phyloP scores from a whole-genome alignment of 2,797 vertebrate genomes.

The Poecile montanus region DNA sequence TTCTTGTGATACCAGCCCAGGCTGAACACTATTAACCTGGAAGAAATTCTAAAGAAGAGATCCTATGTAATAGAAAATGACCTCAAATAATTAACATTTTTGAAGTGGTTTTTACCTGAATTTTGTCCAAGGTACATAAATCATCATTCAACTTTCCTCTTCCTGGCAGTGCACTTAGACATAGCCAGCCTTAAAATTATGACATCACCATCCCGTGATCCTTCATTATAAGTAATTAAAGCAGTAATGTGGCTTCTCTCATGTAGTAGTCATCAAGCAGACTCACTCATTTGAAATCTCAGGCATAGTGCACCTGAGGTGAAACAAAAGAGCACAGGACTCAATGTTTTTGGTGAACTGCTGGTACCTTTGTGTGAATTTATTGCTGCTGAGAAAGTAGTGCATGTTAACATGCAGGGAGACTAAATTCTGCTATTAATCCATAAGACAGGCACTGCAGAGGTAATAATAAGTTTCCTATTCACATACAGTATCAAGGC shows the following conservation, averaged over 20 bases:
- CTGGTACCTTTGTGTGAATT: slow-evolving; percentile 34
- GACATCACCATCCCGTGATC: slow-evolving; percentile 62
- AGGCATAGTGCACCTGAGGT: slow-evolving; percentile 37
- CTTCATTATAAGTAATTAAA: slow-evolving; percentile 68
- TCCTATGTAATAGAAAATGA: slow-evolving; percentile 42
- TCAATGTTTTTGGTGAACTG: slow-evolving; percentile 62
- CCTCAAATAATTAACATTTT: slow-evolving; percentile 65
- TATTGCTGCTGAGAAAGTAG: slow-evolving; percentile 34
- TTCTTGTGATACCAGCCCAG: slow-evolving; percentile 8
- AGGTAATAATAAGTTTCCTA: slow-evolving; percentile 1
- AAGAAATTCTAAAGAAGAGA: slow-evolving; percentile 42
- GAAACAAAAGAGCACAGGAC: slow-evolving; percentile 40
- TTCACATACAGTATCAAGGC: not conserved
- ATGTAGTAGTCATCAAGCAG: slow-evolving; percentile 29
- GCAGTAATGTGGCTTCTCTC: slow-evolving; percentile 31
- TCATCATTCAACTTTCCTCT: slow-evolving; percentile 62
- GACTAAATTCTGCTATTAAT: slow-evolving; percentile 62
- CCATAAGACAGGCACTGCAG: slow-evolving; percentile 26
- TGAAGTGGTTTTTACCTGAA: slow-evolving; percentile 58
- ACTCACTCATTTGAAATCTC: not conserved
- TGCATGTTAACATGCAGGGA: slow-evolving; percentile 53
- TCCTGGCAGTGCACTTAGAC: slow-evolving; percentile 72
- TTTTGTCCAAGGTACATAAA: slow-evolving; percentile 63
- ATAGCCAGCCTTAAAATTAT: slow-evolving; percentile 61
- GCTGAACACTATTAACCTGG: slow-evolving; percentile 46